Base-by-base conservation (phyloP, 2,797 vertebrate genomes). In the Xenentodon cancila region DNA sequence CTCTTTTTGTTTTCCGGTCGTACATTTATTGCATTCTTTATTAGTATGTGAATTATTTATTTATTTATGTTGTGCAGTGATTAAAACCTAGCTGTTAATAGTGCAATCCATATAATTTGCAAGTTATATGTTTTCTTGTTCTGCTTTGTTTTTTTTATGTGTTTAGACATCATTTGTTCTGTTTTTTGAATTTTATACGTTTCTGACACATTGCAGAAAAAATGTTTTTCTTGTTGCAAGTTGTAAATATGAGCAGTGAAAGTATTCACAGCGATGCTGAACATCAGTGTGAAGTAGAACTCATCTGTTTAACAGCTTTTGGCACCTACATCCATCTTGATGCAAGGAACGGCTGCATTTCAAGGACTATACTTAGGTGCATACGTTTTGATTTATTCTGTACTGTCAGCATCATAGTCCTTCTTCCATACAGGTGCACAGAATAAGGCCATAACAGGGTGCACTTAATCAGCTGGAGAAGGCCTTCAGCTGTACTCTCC, bases 381-480 rank as follows among this genome's bases (percentile, higher is more conserved):
- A 53, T 30, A 50, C 34, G 58, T 54, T 73, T 70, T 84, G 84
- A 87, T 84, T 79, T 82, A 86, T 82, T 78, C 54, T 60, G 12
- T 68, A 56, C 65, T 75, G 69, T 79, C 68, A 56, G 34, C 48
- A 45, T 67, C 56, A 53, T 60, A 45, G 68, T 66, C 68, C 42
- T 67, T 61, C 50, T 61, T 74, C 61, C 54, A 43, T 64, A 51
- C 68, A 44, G 20, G 47, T 63, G 65, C 42, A 44, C 65, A 42
- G 60, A 74, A 59, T 21, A 12, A 58, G 68, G 75, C 55, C 64
- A 45, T 82, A 79, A 84, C 76, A 65, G 51, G 40, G 55, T 81
- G 49, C 68, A 86, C 60, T 88, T 87, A 85, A 88, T 92, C 81
- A 89, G 72, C 68, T 71, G 84, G 67, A 80, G 78, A 86, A 77